Evolutionary conservation across 2,113 vertebrate species (phyloP), one percentile per base, ranked within the genome.

Genomic region (Pogona vitticeps): DNA sequence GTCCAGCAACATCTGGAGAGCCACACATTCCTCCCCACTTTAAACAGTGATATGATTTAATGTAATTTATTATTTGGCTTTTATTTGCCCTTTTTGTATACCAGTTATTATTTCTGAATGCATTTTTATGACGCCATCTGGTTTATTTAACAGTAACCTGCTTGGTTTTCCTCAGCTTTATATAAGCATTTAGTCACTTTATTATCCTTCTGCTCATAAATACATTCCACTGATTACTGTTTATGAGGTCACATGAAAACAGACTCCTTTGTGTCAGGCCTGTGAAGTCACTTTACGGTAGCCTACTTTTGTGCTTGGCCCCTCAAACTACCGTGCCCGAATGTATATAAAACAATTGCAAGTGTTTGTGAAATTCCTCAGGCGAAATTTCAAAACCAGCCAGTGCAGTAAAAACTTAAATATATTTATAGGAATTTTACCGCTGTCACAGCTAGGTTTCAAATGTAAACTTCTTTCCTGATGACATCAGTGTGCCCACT

Each of bases 111-210:
- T 91, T 94, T 94, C 91, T 28, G 59, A 89, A 82, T 23, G 21
- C 89, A 52, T 83, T 91, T 88, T 85, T 73, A 71, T 76, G 83
- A 52, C 88, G 15, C 20, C 65, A 91, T 92, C 93, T 93, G 93
- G 87, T 90, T 84, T 80, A 92, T 46, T 70, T 83, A 70, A 85
- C 26, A 81, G n/a, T 82, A 87, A 58, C 86, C 89, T 93, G 92
- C 76, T 21, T 40, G 18, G 0, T 14, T 86, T 76, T 92, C 23
- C 73, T 61, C 75, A 88, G n/a, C 71, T 96, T 86, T 65, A 70
- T 75, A 15, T 82, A 56, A 12, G 7, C 56, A 23, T 9, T 86
- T 79, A 86, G 46, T 84, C 87, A 59, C 80, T 76, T n/a, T 77
- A 70, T 58, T 72, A 79, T 67, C 42, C 17, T 36, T 83, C 77